Percentiles rank a stretch among this genome's conserved stretches.
Evolutionary conservation across 2,888 invertebrate species (phyloP).

Genomic region (Zygogramma bicolorata): DNA sequence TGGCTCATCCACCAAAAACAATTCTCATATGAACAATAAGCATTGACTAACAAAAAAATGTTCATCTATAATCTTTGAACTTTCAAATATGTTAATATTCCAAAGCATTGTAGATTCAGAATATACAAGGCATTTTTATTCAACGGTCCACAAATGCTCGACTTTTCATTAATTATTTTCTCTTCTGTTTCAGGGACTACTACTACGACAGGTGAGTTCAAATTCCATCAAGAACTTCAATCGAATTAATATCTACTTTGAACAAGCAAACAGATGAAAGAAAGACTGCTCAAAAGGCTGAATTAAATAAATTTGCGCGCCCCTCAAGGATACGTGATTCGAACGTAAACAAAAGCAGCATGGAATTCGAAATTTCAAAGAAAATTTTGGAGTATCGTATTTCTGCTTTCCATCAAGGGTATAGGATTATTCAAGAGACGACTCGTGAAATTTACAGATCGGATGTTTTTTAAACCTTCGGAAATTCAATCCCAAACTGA

Average conservation of each 20-base stretch:
- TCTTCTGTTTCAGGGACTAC: slow-evolving; percentile 75
- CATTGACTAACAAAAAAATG: too few species aligned
- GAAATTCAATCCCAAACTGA: background rate
- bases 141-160: background rate
- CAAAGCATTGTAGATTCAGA: too few species aligned
- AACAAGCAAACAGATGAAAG: background rate
- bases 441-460: slow-evolving; percentile 1
- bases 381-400: background rate
- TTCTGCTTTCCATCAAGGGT: background rate
- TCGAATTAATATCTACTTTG: slow-evolving; percentile 4
- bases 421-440: background rate
- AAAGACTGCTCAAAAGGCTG: background rate
- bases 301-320: background rate
- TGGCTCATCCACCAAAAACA: too few species aligned
- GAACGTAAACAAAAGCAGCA: background rate
- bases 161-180: slow-evolving; percentile 21
- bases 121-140: background rate
- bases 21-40: too few species aligned
- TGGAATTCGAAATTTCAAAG: background rate
- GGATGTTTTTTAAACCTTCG: background rate
- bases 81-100: too few species aligned
- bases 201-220: slow-evolving; percentile 76
- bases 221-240: background rate
- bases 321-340: background rate
- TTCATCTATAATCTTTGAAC: too few species aligned